Evolutionary conservation across 1,140 invertebrate species (phyloP).

Genomic region (Drosophila punjabiensis): DNA sequence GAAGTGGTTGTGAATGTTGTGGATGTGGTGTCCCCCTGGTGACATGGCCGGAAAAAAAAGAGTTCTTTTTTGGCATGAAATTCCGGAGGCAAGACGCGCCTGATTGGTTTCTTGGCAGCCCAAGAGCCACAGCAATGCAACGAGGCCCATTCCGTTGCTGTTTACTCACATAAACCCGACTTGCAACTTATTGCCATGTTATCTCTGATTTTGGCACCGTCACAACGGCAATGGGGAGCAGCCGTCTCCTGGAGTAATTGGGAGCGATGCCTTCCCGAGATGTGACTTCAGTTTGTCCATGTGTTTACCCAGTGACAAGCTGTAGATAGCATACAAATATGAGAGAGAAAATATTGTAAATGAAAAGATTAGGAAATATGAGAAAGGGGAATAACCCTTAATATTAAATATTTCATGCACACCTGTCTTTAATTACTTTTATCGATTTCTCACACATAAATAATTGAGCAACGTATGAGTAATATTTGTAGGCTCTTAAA

Average conservation of each 20-base stretch:
- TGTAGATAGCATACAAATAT: background rate
- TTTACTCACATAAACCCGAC: slow-evolving; percentile 45
- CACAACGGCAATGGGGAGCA: slow-evolving; percentile 6
- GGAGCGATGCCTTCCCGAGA: slow-evolving; percentile 6
- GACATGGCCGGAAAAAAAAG: slow-evolving; percentile 33
- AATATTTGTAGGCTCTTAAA: background rate
- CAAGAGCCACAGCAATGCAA: slow-evolving; percentile 27
- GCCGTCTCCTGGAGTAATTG: background rate
- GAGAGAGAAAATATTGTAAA: background rate
- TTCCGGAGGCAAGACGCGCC: slow-evolving; percentile 21
- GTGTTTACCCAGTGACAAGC: background rate
- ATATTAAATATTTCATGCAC: background rate
- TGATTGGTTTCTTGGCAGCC: slow-evolving; percentile 76
- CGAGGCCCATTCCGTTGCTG: slow-evolving; percentile 38
- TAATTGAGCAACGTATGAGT: background rate
- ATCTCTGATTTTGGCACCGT: slow-evolving; percentile 54
- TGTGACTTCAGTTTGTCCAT: background rate
- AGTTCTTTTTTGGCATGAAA: slow-evolving; percentile 34
- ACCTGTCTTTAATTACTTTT: background rate
- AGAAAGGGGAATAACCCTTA: background rate
- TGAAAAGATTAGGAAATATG: background rate
- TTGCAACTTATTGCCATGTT: slow-evolving; percentile 60
- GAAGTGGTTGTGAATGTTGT: slow-evolving; percentile 1
- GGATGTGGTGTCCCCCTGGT: slow-evolving; percentile 15
- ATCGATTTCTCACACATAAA: background rate